Percentiles rank a stretch among this genome's conserved stretches.
These are phyloP conservation scores for Calameuta filiformis DNA, from an alignment of 2,888 invertebrate species.

Conservation along the genomic window DNA sequence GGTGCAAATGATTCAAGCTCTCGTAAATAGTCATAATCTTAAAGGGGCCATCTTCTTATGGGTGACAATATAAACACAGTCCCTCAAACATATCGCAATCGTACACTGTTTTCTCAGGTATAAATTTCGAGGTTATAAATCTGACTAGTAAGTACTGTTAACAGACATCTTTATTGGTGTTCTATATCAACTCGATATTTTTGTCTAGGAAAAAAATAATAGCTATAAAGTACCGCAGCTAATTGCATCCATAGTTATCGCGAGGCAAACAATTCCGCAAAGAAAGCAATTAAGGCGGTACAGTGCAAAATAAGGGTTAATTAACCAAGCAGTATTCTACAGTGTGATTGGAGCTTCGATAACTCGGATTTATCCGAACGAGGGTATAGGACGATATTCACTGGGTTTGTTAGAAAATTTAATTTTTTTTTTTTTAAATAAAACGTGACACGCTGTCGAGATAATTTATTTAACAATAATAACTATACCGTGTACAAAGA, in stretches of 20 bases:
- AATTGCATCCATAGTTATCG: background rate
- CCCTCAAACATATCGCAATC: background rate
- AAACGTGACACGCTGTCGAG: background rate
- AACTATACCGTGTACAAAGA: background rate
- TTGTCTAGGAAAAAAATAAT: background rate
- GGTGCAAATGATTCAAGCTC: background rate
- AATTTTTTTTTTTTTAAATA: background rate
- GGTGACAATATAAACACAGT: background rate
- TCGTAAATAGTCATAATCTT: background rate
- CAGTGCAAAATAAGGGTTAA: background rate
- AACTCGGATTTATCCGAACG: background rate
- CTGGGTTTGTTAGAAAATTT: background rate
- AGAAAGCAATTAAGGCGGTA: background rate
- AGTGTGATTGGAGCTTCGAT: background rate
- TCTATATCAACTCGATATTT: background rate
- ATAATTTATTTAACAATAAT: background rate
- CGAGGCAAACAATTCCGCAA: background rate
- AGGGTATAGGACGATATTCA: background rate
- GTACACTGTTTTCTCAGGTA: background rate
- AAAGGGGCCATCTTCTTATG: background rate
- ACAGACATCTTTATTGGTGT: background rate
- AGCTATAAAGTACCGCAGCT: background rate
- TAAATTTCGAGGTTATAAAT: background rate
- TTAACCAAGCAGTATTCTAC: background rate
- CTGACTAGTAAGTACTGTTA: background rate